Conservation (phyloP, 2,888 invertebrate species). For the Lamproptera curius region DNA sequence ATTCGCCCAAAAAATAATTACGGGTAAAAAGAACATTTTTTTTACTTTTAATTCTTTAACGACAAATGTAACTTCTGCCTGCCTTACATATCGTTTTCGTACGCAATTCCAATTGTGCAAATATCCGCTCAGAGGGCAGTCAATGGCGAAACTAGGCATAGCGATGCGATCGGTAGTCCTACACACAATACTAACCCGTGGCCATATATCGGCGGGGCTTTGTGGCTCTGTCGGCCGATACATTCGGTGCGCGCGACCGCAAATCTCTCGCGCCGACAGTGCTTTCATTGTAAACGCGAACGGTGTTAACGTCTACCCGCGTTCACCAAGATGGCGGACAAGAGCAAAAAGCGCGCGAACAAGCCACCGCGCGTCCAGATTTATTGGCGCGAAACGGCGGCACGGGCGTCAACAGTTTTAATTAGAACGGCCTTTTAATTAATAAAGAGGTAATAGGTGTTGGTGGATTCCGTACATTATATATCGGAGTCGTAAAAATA, state of each 20-base stretch:
- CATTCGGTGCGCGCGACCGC: slow-evolving; percentile 33
- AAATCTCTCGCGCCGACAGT: slow-evolving; percentile 39
- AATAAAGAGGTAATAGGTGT: slow-evolving; percentile 43
- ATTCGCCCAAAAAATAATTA: no score
- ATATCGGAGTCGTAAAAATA: no score
- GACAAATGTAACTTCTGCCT: no score
- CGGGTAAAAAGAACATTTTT: no score
- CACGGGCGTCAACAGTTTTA: slow-evolving; percentile 35
- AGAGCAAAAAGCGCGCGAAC: slow-evolving; percentile 31
- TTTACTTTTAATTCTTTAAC: no score
- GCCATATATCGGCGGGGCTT: slow-evolving; percentile 32
- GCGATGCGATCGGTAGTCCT: slow-evolving; percentile 36
- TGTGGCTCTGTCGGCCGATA: slow-evolving; percentile 35
- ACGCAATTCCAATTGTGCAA: no score
- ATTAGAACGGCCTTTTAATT: slow-evolving; percentile 45
- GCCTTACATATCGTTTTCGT: no score
- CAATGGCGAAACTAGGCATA: no score
- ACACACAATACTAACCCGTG: slow-evolving; percentile 32
- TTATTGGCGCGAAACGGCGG: slow-evolving; percentile 37
- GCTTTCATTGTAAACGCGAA: slow-evolving; percentile 36
- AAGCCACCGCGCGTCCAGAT: slow-evolving; percentile 33
- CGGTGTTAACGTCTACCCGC: slow-evolving; percentile 40
- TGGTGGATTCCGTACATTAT: slow-evolving; percentile 31
- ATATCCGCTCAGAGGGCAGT: no score
- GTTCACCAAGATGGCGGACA: slow-evolving; percentile 37